Conservation (phyloP, 2,888 invertebrate genomes). For the Calephelis perditalis region DNA sequence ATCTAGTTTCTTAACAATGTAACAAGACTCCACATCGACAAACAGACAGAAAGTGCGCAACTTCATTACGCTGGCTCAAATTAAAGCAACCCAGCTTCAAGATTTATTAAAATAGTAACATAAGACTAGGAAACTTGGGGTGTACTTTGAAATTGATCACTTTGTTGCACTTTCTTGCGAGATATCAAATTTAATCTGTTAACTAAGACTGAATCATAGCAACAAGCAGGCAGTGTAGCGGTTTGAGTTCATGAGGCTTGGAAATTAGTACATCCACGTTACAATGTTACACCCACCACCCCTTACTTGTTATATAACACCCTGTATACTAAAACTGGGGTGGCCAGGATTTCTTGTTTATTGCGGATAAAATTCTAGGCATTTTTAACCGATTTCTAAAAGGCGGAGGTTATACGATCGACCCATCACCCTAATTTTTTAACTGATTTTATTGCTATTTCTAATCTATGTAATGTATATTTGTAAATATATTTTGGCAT, state of each 20-base stretch:
- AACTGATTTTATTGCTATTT: too few relatives aligned
- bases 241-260: constrained; percentile 52
- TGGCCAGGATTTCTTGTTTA: not conserved
- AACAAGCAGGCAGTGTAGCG: constrained; percentile 39
- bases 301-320: constrained; percentile 18
- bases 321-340: not conserved
- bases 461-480: too few relatives aligned
- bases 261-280: constrained; percentile 57
- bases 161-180: constrained; percentile 44
- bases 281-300: constrained; percentile 35
- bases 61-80: too few relatives aligned
- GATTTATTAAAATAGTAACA: constrained; percentile 6
- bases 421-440: too few relatives aligned
- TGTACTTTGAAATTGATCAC: constrained; percentile 42
- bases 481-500: too few relatives aligned
- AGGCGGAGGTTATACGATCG: too few relatives aligned
- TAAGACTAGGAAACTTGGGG: constrained; percentile 20
- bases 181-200: constrained; percentile 40
- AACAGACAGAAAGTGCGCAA: too few relatives aligned
- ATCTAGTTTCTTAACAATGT: too few relatives aligned
- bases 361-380: not conserved
- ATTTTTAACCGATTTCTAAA: too few relatives aligned
- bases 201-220: constrained; percentile 46
- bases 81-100: constrained; percentile 14
- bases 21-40: too few relatives aligned